These are phyloP conservation scores for Drosophila melanogaster DNA, from an alignment of 1,140 invertebrate species.

Conservation along the genomic window Release_6_plus_ISO1_MT NT_033779.5:21763501-21764000, in stretches of 20 bases:
- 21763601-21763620: conserved; percentile 22
- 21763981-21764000: conserved; percentile 43
- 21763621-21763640: conserved; percentile 10
- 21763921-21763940: conserved; percentile 39
- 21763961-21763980: conserved; percentile 50
- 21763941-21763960: conserved; percentile 27
- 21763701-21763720: conserved; percentile 73
- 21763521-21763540: conserved; percentile 13
- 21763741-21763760: conserved; percentile 78
- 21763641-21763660: conserved; percentile 64
- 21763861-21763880: conserved; percentile 65
- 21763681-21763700: conserved; percentile 73
- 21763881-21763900: conserved; percentile 40
- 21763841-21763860: conserved; percentile 70
- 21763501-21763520: conserved; percentile 24
- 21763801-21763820: conserved; percentile 56
- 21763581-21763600: conserved; percentile 46
- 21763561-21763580: conserved; percentile 75
- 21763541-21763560: conserved; percentile 28
- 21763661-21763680: conserved; percentile 78
- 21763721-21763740: conserved; percentile 55
- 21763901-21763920: background rate
- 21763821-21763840: conserved; percentile 79
- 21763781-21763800: conserved; percentile 15
- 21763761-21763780: conserved; percentile 36